Conservation (phyloP, 2,888 invertebrate genomes). For the Tubulanus polymorphus region DNA sequence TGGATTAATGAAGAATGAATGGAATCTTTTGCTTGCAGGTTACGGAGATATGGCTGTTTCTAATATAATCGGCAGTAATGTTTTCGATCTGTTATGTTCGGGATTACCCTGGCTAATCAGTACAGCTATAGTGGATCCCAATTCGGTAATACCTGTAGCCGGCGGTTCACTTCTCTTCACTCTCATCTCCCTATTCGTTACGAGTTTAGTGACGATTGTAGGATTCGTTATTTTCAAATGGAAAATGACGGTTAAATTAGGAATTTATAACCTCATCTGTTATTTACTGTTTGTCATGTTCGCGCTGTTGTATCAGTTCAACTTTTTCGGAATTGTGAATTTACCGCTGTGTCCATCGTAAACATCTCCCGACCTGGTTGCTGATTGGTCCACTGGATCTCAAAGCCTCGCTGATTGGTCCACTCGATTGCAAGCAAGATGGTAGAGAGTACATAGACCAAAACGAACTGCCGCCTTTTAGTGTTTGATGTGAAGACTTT, state of each 20-base stretch:
- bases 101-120: slow-evolving; percentile 48
- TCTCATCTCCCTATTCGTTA: slow-evolving; percentile 71
- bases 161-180: slow-evolving; percentile 80
- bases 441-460: too few relatives aligned
- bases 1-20: too few relatives aligned
- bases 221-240: slow-evolving; percentile 65
- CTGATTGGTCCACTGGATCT: too few relatives aligned
- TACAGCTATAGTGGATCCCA: slow-evolving; percentile 30
- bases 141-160: slow-evolving; percentile 70
- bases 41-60: slow-evolving; percentile 51
- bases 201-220: slow-evolving; percentile 67
- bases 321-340: slow-evolving; percentile 86
- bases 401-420: too few relatives aligned
- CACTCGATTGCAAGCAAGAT: too few relatives aligned
- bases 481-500: too few relatives aligned
- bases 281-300: slow-evolving; percentile 62
- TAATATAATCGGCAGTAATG: slow-evolving; percentile 49
- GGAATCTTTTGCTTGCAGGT: slow-evolving; percentile 29
- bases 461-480: too few relatives aligned
- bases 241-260: slow-evolving; percentile 65
- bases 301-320: slow-evolving; percentile 75
- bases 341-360: slow-evolving; percentile 76
- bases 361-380: too few relatives aligned
- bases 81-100: slow-evolving; percentile 47
- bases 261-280: slow-evolving; percentile 63